Base-by-base conservation (phyloP, 2,797 vertebrate species). In the Gymnopithys bicolor region DNA sequence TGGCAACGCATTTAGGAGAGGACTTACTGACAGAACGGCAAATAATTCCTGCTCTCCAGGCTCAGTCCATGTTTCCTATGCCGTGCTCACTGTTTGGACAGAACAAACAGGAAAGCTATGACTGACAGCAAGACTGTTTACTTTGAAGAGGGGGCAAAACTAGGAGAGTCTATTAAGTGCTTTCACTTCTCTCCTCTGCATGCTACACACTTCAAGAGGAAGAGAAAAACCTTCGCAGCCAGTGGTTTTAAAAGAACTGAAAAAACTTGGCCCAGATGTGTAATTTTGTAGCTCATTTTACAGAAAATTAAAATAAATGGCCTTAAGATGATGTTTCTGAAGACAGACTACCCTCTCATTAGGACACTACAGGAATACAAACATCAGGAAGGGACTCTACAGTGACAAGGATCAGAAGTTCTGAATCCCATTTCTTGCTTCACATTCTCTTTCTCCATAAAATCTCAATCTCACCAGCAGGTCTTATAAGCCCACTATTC, bases 1-100 rank as follows among this genome's bases (percentile, higher is more conserved):
- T 46, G 81, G 97, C 85, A 97, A 96, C 41, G 13, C 14, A 4
- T 93, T 96, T 94, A 88, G 79, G 71, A 87, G 79, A 95, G 77
- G 82, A 70, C 63, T 96, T 88, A 55, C 51, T 70, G 87, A 60
- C 59, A 90, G 69, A 84, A 83, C 8, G 48, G 85, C 81, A 96
- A 93, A 43, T 30, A 95, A 66, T 88, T 82, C 52, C 59, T 79
- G 74, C 9, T 78, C 83, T 46, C 64, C 69, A 23, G 23, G 56
- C 63, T 13, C 80, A 77, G 35, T 12, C 85, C 64, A 64, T 1
- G 1, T 17, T 74, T 79, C 69, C 80, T 89, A 67, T 3, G 33
- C 89, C 78, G 75, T 2, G 45, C 46, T 93, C 56, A 24, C 77
- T 66, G 37, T 43, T n/a, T 24, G 43, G 23, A 75, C 7, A 58